Evolutionary conservation across 2,888 invertebrate genomes (phyloP).

Genomic region (Andrena fulva): DNA sequence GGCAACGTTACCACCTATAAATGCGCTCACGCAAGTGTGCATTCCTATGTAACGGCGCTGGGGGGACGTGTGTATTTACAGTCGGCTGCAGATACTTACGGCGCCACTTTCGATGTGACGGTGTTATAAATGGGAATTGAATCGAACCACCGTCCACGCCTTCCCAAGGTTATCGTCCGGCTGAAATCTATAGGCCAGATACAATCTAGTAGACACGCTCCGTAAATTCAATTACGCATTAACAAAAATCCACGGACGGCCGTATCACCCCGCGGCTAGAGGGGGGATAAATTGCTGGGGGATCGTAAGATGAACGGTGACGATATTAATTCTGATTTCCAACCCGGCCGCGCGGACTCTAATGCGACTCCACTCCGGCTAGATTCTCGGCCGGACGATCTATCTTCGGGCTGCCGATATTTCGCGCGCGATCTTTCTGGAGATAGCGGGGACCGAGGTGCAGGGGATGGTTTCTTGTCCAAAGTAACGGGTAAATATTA

Average conservation of each 20-base stretch:
- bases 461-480: background rate
- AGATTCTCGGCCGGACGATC: slow-evolving; percentile 32
- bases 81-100: slow-evolving; percentile 71
- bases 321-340: slow-evolving; percentile 69
- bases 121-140: slow-evolving; percentile 80
- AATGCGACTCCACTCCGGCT: slow-evolving; percentile 42
- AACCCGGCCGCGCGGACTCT: slow-evolving; percentile 40
- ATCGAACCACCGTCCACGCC: slow-evolving; percentile 79
- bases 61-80: slow-evolving; percentile 67
- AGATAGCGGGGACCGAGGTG: background rate
- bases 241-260: slow-evolving; percentile 75
- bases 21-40: slow-evolving; percentile 35
- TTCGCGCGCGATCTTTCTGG: background rate
- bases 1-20: slow-evolving; percentile 33
- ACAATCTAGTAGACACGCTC: slow-evolving; percentile 79
- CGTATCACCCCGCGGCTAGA: slow-evolving; percentile 45
- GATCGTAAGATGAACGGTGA: slow-evolving; percentile 69
- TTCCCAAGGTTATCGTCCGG: slow-evolving; percentile 77
- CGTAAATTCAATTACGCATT: slow-evolving; percentile 82
- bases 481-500: background rate
- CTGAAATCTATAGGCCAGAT: slow-evolving; percentile 77
- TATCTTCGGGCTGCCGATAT: background rate
- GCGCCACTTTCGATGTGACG: slow-evolving; percentile 75
- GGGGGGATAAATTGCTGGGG: slow-evolving; percentile 56
- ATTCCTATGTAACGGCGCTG: slow-evolving; percentile 40